Evolutionary conservation across 2,797 vertebrate species (phyloP).

Genomic region (Carapus acus): DNA sequence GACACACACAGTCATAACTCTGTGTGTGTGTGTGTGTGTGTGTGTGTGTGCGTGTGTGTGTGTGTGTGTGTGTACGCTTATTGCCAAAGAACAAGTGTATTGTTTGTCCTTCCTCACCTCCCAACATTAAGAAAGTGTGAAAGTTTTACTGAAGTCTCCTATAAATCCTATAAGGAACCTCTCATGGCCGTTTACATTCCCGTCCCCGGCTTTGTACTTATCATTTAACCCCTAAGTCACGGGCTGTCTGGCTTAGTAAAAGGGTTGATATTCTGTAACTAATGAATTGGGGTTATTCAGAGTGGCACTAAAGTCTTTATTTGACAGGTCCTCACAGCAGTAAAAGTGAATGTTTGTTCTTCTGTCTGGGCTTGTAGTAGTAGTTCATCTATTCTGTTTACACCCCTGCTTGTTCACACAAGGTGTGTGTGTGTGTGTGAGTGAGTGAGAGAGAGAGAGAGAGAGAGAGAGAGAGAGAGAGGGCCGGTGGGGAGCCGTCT

Average conservation of each 20-base stretch:
- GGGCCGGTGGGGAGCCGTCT: too few species aligned
- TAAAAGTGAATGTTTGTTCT: constrained; percentile 70
- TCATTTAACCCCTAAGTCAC: constrained; percentile 28
- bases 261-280: constrained; percentile 58
- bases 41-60: too few species aligned
- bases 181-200: constrained; percentile 10
- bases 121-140: constrained; percentile 5
- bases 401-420: constrained; percentile 11
- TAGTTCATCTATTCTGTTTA: constrained; percentile 35
- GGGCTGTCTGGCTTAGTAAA: constrained; percentile 45
- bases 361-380: constrained; percentile 54
- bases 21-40: too few species aligned
- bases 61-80: too few species aligned
- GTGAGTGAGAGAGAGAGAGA: too few species aligned
- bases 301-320: constrained; percentile 59
- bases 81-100: neutral
- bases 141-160: constrained; percentile 13
- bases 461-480: too few species aligned
- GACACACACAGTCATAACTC: neutral
- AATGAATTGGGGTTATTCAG: constrained; percentile 68
- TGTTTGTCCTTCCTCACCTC: neutral
- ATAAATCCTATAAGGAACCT: constrained; percentile 4
- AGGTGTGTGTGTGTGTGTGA: too few species aligned
- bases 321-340: constrained; percentile 53
- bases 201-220: neutral